Evolutionary conservation across 2,888 invertebrate species (phyloP), one percentile per base, ranked within the genome.

Genomic region (Schrankia costaestrigalis): DNA sequence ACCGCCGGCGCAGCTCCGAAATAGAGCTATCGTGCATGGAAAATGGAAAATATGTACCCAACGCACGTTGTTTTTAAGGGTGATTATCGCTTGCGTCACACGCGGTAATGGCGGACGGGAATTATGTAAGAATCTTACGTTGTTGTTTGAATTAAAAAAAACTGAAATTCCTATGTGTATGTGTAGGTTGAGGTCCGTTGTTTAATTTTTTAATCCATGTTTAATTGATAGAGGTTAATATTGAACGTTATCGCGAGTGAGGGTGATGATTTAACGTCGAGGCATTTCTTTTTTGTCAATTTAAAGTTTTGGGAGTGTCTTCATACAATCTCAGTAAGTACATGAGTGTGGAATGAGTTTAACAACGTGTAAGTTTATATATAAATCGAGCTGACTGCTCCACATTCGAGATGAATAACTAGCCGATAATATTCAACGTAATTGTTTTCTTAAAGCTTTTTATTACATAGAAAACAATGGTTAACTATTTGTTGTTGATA

Each of bases 1-100:
- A 76, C 64, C 81, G 82, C 84, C 79, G 76, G 83, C 84, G 82
- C 84, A 81, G 78, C 71, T 68, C 78, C 71, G 67, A 76, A 83
- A 80, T 79, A 79, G 70, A 63, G 75, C 76, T 68, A 76, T 68
- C 71, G 74, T 73, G 71, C 77, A 80, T 72, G 82, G 79, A 73
- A 80, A 71, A 75, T 72, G 70, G 70, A 71, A 69, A 71, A 63
- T 60, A 65, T 66, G 67, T 62, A 63, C 69, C 63, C 57, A 65
- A 74, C 68, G 68, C 60, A 60, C 55, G 55, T 56, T 50, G 69
- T 66, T 60, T 57, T 54, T 81, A 84, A 69, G 72, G 76, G 67
- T 74, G 76, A 71, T 47, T 65, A 61, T 83, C 68, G 72, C 74
- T 64, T 74, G 80, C 59, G 53, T 58, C 60, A 53, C 58, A 61